These are phyloP conservation scores for Notodonta ziczac DNA, from an alignment of 2,888 invertebrate species.

Conservation along the genomic window DNA sequence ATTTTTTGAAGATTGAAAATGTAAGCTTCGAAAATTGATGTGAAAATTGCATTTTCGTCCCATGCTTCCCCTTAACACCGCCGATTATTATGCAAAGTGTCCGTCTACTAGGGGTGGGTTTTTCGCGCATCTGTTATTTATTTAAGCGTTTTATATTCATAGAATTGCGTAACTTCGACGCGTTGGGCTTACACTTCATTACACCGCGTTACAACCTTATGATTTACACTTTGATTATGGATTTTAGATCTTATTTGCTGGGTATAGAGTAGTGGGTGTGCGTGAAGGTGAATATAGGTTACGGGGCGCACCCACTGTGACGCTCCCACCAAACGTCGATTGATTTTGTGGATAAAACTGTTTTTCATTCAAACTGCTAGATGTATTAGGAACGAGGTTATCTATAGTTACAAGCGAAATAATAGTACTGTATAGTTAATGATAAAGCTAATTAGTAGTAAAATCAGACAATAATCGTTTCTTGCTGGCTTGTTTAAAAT, in stretches of 20 bases:
- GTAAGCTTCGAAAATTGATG: not conserved
- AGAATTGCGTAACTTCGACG: slow-evolving; percentile 70
- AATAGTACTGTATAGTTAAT: not conserved
- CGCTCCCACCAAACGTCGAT: slow-evolving; percentile 65
- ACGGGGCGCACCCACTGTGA: slow-evolving; percentile 69
- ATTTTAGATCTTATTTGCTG: slow-evolving; percentile 47
- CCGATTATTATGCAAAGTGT: slow-evolving; percentile 84
- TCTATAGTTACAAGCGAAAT: not conserved
- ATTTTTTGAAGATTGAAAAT: too few species aligned
- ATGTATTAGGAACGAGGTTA: slow-evolving; percentile 28
- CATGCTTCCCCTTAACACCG: slow-evolving; percentile 51
- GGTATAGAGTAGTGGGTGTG: slow-evolving; percentile 35
- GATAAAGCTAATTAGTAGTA: too few species aligned
- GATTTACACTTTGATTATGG: slow-evolving; percentile 37
- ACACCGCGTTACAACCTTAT: slow-evolving; percentile 61
- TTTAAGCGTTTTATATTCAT: slow-evolving; percentile 84
- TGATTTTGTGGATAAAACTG: slow-evolving; percentile 66
- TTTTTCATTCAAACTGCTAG: slow-evolving; percentile 25
- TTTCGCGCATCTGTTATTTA: slow-evolving; percentile 85
- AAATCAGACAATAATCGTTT: too few species aligned
- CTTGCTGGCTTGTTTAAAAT: too few species aligned
- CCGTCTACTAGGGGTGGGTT: slow-evolving; percentile 76
- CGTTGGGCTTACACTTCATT: slow-evolving; percentile 78
- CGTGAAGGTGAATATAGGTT: slow-evolving; percentile 55
- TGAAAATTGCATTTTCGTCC: slow-evolving; percentile 30